Evolutionary conservation across 2,797 vertebrate species (phyloP).

Genomic region (Austrolebias charrua): DNA sequence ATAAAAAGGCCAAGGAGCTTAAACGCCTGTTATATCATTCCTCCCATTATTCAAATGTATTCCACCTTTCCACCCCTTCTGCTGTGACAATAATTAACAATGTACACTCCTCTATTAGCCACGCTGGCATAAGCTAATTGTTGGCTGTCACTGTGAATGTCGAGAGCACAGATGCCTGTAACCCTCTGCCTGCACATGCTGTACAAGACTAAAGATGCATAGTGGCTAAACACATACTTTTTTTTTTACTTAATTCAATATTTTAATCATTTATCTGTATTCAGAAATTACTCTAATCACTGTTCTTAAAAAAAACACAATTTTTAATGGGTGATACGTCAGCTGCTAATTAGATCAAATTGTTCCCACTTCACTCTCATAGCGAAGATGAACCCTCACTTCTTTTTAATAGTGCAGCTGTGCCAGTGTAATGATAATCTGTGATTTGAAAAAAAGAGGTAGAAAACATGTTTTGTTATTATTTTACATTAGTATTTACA

Average conservation of each 20-base stretch:
- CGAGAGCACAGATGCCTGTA: constrained; percentile 54
- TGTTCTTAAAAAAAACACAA: constrained; percentile 28
- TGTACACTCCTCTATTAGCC: constrained; percentile 75
- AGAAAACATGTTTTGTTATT: neutral
- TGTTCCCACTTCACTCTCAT: constrained; percentile 51
- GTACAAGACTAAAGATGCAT: constrained; percentile 13
- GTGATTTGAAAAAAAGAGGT: neutral
- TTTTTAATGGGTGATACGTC: constrained; percentile 45
- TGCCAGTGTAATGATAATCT: constrained; percentile 35
- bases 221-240: constrained; percentile 3
- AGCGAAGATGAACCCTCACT: constrained; percentile 39
- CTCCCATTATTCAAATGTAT: constrained; percentile 78
- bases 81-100: constrained; percentile 75
- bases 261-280: constrained; percentile 15
- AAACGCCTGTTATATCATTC: constrained; percentile 56
- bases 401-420: constrained; percentile 35
- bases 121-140: constrained; percentile 71
- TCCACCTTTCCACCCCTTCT: constrained; percentile 74
- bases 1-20: constrained; percentile 48
- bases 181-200: constrained; percentile 30
- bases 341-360: constrained; percentile 63
- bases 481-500: constrained; percentile 15
- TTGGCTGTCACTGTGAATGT: constrained; percentile 74
- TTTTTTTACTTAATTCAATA: constrained; percentile 1
- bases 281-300: constrained; percentile 14